phyloP scores from a whole-genome alignment of 2,113 vertebrate genomes.

The Chionomys nivalis region DNA sequence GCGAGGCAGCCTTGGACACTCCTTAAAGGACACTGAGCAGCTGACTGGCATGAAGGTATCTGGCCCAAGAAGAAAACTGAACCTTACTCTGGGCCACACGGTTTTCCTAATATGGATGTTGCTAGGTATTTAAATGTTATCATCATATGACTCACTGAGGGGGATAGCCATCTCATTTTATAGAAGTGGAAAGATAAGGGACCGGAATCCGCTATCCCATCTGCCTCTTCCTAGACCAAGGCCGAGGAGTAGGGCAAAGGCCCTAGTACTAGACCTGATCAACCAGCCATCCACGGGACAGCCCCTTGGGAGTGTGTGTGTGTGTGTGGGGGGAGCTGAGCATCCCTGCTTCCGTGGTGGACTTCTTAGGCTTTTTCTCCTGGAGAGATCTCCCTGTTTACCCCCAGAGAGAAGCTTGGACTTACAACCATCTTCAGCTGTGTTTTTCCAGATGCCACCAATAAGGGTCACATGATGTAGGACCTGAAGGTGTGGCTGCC shows the following conservation, averaged over 20 bases:
- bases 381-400: no score
- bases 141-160: neutral
- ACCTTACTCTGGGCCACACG: neutral
- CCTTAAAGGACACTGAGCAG: neutral
- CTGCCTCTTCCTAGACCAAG: neutral
- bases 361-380: neutral
- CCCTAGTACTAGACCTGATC: neutral
- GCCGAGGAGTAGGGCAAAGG: neutral
- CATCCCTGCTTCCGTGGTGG: fast-evolving
- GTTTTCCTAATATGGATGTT: neutral
- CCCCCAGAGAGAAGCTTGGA: neutral
- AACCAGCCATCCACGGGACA: fast-evolving
- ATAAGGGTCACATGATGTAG: neutral
- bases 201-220: neutral
- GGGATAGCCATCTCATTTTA: neutral
- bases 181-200: neutral
- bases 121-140: neutral
- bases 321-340: no score
- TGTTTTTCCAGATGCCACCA: neutral
- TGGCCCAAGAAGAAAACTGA: neutral
- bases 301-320: neutral
- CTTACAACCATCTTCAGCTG: neutral
- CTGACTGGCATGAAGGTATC: neutral
- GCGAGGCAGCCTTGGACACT: neutral
- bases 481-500: neutral